Conservation (phyloP, 2,113 vertebrate genomes). For the Notarius lentiginosus region DNA sequence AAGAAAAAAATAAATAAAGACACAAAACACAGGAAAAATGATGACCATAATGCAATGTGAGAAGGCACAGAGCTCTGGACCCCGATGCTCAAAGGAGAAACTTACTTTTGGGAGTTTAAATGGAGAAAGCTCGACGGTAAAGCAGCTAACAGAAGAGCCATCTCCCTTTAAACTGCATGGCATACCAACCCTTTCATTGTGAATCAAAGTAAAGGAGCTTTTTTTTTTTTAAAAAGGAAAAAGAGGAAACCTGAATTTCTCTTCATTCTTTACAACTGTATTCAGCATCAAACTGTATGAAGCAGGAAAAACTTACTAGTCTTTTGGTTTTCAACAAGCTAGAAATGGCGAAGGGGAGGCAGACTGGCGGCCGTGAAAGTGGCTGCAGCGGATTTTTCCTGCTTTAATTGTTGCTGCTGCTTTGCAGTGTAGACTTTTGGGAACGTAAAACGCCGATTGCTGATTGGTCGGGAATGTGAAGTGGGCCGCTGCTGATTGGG, state of each 20-base stretch:
- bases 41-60: slow-evolving; percentile 17
- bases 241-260: slow-evolving; percentile 89
- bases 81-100: slow-evolving; percentile 16
- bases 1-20: background rate
- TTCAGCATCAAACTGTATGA: slow-evolving; percentile 99
- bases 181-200: slow-evolving; percentile 36
- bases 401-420: slow-evolving; percentile 99
- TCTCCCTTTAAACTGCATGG: slow-evolving; percentile 56
- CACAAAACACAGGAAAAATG: background rate
- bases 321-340: slow-evolving; percentile 99
- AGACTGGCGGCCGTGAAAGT: slow-evolving; percentile 99
- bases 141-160: slow-evolving; percentile 1
- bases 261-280: slow-evolving; percentile 93
- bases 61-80: slow-evolving; percentile 19
- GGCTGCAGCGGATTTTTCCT: slow-evolving; percentile 96
- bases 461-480: slow-evolving; percentile 99
- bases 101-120: slow-evolving; percentile 13
- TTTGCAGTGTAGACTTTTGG: slow-evolving; percentile 99
- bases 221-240: slow-evolving; percentile 68
- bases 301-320: slow-evolving; percentile 99
- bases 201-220: slow-evolving; percentile 74
- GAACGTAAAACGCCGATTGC: slow-evolving; percentile 99
- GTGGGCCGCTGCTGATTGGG: slow-evolving; percentile 99
- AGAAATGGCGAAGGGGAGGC: slow-evolving; percentile 99
- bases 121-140: slow-evolving; percentile 9